Evolutionary conservation across 1,140 invertebrate genomes (phyloP).

Genomic region (Drosophila oshimai): DNA sequence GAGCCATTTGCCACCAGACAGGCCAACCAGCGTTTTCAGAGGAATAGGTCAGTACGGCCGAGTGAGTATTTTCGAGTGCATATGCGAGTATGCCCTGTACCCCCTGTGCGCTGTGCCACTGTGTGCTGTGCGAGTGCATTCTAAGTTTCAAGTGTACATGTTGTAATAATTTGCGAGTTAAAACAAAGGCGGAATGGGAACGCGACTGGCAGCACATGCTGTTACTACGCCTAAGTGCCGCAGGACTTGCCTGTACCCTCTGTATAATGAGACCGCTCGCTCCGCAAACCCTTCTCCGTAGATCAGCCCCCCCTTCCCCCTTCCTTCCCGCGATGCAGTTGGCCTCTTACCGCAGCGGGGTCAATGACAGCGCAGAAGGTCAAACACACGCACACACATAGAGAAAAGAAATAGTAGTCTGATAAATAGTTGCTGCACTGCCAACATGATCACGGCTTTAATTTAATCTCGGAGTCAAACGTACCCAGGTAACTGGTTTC

Average conservation of each 20-base stretch:
- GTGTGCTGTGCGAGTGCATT: constrained; percentile 32
- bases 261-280: constrained; percentile 44
- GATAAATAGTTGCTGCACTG: neutral
- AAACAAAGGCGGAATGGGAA: constrained; percentile 38
- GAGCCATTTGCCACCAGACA: constrained; percentile 44
- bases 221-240: constrained; percentile 13
- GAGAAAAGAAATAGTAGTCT: neutral
- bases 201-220: constrained; percentile 17
- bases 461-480: no score
- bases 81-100: constrained; percentile 13
- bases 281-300: neutral
- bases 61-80: constrained; percentile 47
- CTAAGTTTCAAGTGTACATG: constrained; percentile 60
- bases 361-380: constrained; percentile 81
- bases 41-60: constrained; percentile 80
- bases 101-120: neutral
- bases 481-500: no score
- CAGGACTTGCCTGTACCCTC: constrained; percentile 37
- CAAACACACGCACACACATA: constrained; percentile 38
- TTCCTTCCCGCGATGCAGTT: constrained; percentile 40
- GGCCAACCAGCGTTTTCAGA: constrained; percentile 64
- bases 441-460: no score
- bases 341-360: constrained; percentile 44
- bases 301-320: neutral
- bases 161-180: constrained; percentile 42